Percentiles rank a stretch among this genome's conserved stretches.
Evolutionary conservation across 2,888 invertebrate species (phyloP).

Genomic region (Agrenia bidenticulata): DNA sequence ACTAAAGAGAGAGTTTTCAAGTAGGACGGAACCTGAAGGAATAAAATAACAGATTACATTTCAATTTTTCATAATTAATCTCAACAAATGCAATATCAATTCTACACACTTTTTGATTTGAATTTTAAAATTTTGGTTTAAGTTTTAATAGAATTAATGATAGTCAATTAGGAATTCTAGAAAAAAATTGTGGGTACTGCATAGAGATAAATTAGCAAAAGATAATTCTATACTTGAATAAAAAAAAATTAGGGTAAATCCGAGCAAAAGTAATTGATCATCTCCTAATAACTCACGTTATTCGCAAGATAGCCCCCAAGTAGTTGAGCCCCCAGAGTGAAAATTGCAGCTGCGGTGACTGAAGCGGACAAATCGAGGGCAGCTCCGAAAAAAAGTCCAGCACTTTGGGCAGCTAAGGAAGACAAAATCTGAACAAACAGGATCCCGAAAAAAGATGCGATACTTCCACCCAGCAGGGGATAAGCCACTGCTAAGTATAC

Average conservation of each 20-base stretch:
- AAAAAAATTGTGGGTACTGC: background rate
- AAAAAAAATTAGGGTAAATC: too few relatives aligned
- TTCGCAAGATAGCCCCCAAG: constrained; percentile 73
- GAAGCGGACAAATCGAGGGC: constrained; percentile 75
- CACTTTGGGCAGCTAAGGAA: constrained; percentile 60
- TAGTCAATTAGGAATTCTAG: too few relatives aligned
- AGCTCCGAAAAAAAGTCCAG: constrained; percentile 76
- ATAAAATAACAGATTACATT: constrained; percentile 12
- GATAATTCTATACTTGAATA: too few relatives aligned
- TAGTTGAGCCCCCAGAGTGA: constrained; percentile 73
- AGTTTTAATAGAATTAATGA: too few relatives aligned
- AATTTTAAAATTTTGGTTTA: too few relatives aligned
- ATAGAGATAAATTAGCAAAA: background rate
- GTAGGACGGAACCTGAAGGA: constrained; percentile 48
- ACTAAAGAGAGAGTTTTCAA: constrained; percentile 59
- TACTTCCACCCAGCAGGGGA: constrained; percentile 70
- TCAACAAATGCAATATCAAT: too few relatives aligned
- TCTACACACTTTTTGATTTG: too few relatives aligned
- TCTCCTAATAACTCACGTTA: constrained; percentile 46
- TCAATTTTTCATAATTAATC: background rate
- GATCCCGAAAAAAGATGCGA: constrained; percentile 67
- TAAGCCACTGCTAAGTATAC: constrained; percentile 75
- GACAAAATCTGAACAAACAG: constrained; percentile 59
- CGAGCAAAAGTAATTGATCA: too few relatives aligned
- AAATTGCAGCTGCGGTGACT: constrained; percentile 73